Conservation (phyloP, 2,113 vertebrate species). For the Myotis lucifugus region DNA sequence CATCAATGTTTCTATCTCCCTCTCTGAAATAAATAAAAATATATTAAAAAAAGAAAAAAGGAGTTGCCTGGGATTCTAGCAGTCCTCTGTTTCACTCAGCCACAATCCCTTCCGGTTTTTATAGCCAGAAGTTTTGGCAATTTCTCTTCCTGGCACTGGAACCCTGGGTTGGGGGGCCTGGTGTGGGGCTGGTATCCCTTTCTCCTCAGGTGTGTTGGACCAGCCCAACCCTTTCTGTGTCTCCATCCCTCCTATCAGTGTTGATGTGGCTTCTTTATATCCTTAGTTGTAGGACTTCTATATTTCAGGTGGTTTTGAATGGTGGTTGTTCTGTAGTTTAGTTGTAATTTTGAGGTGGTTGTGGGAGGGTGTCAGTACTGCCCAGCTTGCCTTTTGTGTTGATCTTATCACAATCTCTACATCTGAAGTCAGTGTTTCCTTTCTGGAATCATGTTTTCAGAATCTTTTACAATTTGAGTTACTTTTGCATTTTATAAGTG, state of each 20-base stretch:
- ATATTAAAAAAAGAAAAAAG: neutral
- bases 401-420: neutral
- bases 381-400: neutral
- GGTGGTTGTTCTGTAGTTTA: neutral
- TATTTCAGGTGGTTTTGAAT: neutral
- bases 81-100: neutral
- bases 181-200: neutral
- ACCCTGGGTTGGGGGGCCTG: neutral
- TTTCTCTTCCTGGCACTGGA: neutral
- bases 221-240: neutral
- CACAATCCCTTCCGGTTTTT: neutral
- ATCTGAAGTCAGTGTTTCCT: neutral
- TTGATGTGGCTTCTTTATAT: neutral
- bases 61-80: neutral
- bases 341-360: neutral
- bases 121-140: neutral
- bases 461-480: neutral
- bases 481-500: neutral
- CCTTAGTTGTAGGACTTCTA: neutral
- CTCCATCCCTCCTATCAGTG: neutral
- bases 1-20: too few relatives aligned
- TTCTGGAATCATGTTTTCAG: conserved; percentile 40
- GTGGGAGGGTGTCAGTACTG: neutral
- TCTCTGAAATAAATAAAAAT: too few relatives aligned
- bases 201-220: neutral